phyloP scores from a whole-genome alignment of 2,797 vertebrate genomes.

The Syngnathus rostellatus region DNA sequence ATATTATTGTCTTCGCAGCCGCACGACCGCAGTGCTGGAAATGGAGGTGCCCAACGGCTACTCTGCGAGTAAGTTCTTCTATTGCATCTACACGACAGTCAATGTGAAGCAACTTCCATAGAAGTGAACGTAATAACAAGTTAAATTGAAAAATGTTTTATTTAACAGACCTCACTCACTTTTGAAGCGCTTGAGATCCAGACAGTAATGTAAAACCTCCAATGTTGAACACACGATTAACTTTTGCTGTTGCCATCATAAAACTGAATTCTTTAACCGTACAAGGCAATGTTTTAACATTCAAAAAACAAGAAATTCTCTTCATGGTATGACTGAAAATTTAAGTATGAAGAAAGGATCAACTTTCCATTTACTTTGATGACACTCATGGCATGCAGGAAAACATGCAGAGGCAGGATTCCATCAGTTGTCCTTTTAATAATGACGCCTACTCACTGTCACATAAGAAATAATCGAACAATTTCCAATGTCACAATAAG shows the following conservation, averaged over 20 bases:
- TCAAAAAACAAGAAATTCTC: not conserved
- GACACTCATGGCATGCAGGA: not conserved
- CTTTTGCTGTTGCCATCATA: not conserved
- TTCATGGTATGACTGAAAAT: not conserved
- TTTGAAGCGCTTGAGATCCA: not conserved
- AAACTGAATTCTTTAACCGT: not conserved
- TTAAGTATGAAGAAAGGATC: not conserved
- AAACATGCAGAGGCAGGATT: slow-evolving; percentile 4
- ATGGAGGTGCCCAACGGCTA: slow-evolving; percentile 63
- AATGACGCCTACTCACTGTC: not conserved
- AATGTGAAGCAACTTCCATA: not conserved
- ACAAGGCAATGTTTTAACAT: not conserved
- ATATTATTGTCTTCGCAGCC: slow-evolving; percentile 10
- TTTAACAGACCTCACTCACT: not conserved
- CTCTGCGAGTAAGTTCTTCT: slow-evolving; percentile 65
- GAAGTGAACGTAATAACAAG: not conserved
- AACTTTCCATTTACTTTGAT: not conserved
- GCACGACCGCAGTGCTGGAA: slow-evolving; percentile 77
- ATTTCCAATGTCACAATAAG: not conserved
- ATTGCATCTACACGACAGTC: slow-evolving; percentile 7
- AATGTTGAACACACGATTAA: not conserved
- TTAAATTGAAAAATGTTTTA: not conserved
- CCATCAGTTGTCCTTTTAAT: not conserved
- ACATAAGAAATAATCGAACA: not conserved
- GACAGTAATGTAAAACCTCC: not conserved